Percentiles rank a stretch among this genome's conserved stretches.
Conservation (phyloP, 2,888 invertebrate genomes). For the Holacanthella duospinosa region DNA sequence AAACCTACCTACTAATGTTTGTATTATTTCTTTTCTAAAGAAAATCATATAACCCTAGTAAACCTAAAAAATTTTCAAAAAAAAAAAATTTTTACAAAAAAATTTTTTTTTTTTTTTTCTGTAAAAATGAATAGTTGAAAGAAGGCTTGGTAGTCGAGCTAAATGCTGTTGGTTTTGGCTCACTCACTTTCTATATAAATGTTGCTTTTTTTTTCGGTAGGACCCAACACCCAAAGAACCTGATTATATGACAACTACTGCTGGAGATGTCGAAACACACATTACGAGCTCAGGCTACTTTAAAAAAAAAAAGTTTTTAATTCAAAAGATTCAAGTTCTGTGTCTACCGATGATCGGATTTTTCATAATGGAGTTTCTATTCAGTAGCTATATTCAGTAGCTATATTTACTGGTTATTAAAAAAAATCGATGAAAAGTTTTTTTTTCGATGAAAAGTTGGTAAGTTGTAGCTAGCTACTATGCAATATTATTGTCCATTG, state of each 20-base stretch:
- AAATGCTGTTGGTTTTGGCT: not conserved
- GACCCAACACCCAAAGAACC: not conserved
- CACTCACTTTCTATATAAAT: no score
- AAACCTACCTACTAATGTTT: not conserved
- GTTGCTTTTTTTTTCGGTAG: no score
- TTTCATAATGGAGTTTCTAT: not conserved
- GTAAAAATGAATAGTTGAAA: not conserved
- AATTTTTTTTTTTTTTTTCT: not conserved
- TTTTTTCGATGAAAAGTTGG: no score
- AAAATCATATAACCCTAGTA: conserved; percentile 2
- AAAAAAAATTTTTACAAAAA: not conserved
- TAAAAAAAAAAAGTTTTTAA: not conserved
- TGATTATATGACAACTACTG: conserved; percentile 6
- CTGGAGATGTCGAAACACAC: conserved; percentile 5
- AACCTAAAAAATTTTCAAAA: no score
- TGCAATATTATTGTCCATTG: no score
- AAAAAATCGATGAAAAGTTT: not conserved
- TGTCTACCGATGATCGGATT: not conserved
- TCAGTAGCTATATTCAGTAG: not conserved
- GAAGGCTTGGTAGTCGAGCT: not conserved
- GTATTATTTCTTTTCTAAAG: not conserved
- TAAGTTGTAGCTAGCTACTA: no score
- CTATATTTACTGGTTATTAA: not conserved
- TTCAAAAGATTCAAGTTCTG: conserved; percentile 2
- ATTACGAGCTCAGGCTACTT: conserved; percentile 1